These are phyloP conservation scores for Volucella inflata DNA, from an alignment of 2,888 invertebrate species.

Conservation along the genomic window DNA sequence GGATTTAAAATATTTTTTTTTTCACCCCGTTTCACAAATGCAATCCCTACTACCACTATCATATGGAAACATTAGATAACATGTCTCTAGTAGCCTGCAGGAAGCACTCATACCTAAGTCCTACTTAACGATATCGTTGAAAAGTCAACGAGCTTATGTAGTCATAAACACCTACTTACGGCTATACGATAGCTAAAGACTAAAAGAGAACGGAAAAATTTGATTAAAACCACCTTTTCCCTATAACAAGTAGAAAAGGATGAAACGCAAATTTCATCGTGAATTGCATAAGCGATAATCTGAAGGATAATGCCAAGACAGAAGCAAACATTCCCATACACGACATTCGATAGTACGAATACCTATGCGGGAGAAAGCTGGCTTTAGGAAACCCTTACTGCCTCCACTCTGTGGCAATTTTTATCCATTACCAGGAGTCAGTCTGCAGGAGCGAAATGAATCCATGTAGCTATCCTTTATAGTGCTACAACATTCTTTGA, in stretches of 20 bases:
- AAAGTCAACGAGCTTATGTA: constrained; percentile 67
- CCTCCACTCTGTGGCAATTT: constrained; percentile 55
- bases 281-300: constrained; percentile 69
- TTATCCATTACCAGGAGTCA: constrained; percentile 56
- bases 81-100: constrained; percentile 29
- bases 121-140: constrained; percentile 60
- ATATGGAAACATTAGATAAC: neutral
- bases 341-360: no score
- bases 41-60: neutral
- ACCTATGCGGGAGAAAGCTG: constrained; percentile 2
- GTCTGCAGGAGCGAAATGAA: no score
- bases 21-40: neutral
- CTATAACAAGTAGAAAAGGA: constrained; percentile 49
- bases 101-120: constrained; percentile 35
- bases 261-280: constrained; percentile 44
- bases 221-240: constrained; percentile 58
- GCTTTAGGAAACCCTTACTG: neutral
- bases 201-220: constrained; percentile 34
- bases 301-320: constrained; percentile 56
- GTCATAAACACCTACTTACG: constrained; percentile 64
- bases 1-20: constrained; percentile 7
- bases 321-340: constrained; percentile 40
- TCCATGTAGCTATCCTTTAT: neutral
- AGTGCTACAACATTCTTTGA: constrained; percentile 3
- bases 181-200: neutral